Base-by-base conservation (phyloP, 2,797 vertebrate species). In the Parauchenoglanis ngamensis region DNA sequence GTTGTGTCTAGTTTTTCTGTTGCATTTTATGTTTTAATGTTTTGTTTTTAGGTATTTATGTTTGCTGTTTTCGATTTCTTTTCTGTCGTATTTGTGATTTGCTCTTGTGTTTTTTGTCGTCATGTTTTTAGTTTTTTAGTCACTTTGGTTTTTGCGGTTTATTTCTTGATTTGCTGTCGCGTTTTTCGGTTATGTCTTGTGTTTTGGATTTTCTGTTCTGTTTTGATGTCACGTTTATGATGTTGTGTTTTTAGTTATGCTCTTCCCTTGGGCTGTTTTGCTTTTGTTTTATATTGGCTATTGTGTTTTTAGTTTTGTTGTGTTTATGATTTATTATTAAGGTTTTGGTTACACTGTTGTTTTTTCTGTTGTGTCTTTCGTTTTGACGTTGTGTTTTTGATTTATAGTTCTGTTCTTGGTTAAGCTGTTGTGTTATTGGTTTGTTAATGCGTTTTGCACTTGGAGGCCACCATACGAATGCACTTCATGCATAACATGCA, bases 401-500 rank as follows among this genome's bases (percentile, higher is more conserved):
- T 68, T 17, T 68, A 19, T 35, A 7, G 28, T 35, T 65, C 25
- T 65, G 61, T n/a, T 15, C 15, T 31, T 15, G 1, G 28, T 68
- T 35, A 13, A 31, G 65, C 65, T 76, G 12, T 77, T 28, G 49
- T 76, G 25, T 54, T 28, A 52, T 49, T 76, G 73, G 73, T 54
- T 54, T 77, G 73, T 77, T 77, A 54, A 28, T 17, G 6, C n/a
- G n/a, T 31, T 77, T 77, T 54, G 73, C 49, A 77, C 46, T 76
- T 76, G 2, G 25, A 54, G 25, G n/a, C 25, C 46, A 11, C 52
- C 76, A 56, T 21, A 78, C 56, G 76, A 57, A 31, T 21, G 52
- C 52, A 56, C 4, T 35, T 56, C 28, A 12, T 28, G 28, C 1
- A 21, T 56, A 56, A 10, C 21, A 11, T 23, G 17, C 19, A 59